Base-by-base conservation (phyloP, 2,888 invertebrate species). In the Autographa pulchrina region DNA sequence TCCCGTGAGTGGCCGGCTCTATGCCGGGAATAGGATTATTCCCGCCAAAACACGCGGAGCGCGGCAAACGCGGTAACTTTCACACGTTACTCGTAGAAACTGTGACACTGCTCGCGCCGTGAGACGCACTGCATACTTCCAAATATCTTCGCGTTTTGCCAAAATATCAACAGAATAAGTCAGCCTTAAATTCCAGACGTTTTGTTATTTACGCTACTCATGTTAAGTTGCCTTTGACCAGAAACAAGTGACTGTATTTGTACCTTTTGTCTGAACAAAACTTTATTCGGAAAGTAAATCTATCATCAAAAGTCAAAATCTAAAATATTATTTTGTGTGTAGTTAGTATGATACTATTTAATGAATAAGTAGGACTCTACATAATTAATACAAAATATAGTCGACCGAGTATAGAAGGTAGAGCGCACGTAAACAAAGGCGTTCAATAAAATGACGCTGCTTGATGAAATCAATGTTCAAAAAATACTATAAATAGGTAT, bases 41-140 rank as follows among this genome's bases (percentile, higher is more conserved):
- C 87, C 90, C 89, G 87, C 87, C 87, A 85, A 89, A 89, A 85
- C 78, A 80, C 63, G 70, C 81, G 78, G 74, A 75, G 85, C 88
- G 88, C 89, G 88, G 87, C 86, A 89, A 89, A 78, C 70, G 71
- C 78, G 78, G 70, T 78, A 84, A 90, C 89, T 90, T 90, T 90
- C 89, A 88, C 90, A 82, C 81, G 38, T 38, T 38, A 38, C 38
- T 11, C 38, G 80, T 70, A 65, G 65, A 73, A 74, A 74, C 68
- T 71, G 71, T 71, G 78, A 73, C 72, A 78, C n/a, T 20, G 63
- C 52, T 63, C 41, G 54, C 54, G 25, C 13, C 25, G 54, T 25
- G 25, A 13, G 65, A n/a, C 52, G 48, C 35, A 35, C 63, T 58
- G 16, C 31, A 20, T 56, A 77, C 71, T 61, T 64, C 31, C 60